Evolutionary conservation across 2,797 vertebrate species (phyloP), one percentile per base, ranked within the genome.

Genomic region (Ispidina lecontei): DNA sequence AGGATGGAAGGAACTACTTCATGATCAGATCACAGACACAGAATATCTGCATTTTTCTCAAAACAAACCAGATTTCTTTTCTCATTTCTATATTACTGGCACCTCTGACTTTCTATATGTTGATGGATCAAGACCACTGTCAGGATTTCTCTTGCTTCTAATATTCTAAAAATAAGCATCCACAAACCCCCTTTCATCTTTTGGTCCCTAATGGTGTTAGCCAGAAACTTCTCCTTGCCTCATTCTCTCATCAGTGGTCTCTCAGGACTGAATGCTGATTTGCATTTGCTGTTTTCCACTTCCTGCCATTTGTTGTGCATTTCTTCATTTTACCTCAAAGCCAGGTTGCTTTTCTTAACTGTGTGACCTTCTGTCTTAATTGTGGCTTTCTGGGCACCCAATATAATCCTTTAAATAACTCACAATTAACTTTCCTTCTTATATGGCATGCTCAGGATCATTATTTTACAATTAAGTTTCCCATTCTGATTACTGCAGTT

Each of bases 401-500:
- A 5, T 63, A 52, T 6, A 2, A 76, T 68, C 46, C 89, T 90
- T 82, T 82, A 74, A 90, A 79, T 39, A 83, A 65, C 37, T 89
- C 58, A 55, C 47, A 83, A 74, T 90, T 90, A 91, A 77, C 55
- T 74, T 82, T 17, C 56, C 47, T 90, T 72, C 74, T 82, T 59
- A 63, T 62, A 76, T 28, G 12, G 51, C 60, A 74, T 71, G 56
- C 80, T 73, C 41, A 46, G 81, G 56, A 78, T 95, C 78, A 26
- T 95, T 96, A 90, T 73, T 91, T 91, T 75, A 79, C 81, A 84
- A 86, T 96, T 94, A 93, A 90, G 70, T 77, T 94, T 35, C 20
- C 80, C 76, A 81, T 91, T 68, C 63, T 77, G 76, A 68, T 87
- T 70, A 87, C 51, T 44, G 28, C 44, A 44, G 63, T 86, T 86